Conservation (phyloP, 2,797 vertebrate genomes). For the Megalops cyprinoides region DNA sequence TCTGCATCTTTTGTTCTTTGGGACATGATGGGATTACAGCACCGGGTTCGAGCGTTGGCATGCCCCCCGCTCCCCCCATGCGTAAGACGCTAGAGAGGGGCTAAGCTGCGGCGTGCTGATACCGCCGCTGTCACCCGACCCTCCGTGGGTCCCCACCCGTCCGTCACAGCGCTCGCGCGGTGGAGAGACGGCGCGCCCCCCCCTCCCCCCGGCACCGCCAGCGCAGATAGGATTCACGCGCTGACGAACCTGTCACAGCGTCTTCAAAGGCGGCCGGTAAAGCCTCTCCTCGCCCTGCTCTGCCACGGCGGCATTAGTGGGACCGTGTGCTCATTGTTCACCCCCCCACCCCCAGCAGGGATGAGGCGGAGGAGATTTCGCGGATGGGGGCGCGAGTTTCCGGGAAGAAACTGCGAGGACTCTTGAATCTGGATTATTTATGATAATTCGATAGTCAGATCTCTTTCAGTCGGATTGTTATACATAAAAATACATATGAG, state of each 20-base stretch:
- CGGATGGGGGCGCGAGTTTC: neutral
- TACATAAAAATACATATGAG: conserved; percentile 45
- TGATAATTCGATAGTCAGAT: neutral
- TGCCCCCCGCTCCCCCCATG: no score
- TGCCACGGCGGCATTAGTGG: neutral
- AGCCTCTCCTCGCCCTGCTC: conserved; percentile 30
- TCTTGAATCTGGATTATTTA: conserved; percentile 20
- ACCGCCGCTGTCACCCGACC: neutral
- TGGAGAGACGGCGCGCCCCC: no score
- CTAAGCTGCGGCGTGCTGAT: neutral
- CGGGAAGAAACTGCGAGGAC: neutral
- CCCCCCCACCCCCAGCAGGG: no score
- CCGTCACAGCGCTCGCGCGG: no score
- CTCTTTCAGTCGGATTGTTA: neutral
- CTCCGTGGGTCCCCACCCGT: conserved; percentile 3
- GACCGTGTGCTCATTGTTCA: no score
- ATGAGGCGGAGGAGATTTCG: neutral
- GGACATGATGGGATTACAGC: neutral
- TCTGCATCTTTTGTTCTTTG: neutral
- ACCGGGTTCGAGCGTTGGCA: no score
- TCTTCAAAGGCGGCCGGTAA: conserved; percentile 37
- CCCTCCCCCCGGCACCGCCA: neutral
- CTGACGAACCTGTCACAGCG: conserved; percentile 32
- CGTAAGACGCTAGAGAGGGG: neutral
- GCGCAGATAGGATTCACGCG: neutral